Evolutionary conservation across 2,797 vertebrate species (phyloP).

Genomic region (Peromyscus nudipes): DNA sequence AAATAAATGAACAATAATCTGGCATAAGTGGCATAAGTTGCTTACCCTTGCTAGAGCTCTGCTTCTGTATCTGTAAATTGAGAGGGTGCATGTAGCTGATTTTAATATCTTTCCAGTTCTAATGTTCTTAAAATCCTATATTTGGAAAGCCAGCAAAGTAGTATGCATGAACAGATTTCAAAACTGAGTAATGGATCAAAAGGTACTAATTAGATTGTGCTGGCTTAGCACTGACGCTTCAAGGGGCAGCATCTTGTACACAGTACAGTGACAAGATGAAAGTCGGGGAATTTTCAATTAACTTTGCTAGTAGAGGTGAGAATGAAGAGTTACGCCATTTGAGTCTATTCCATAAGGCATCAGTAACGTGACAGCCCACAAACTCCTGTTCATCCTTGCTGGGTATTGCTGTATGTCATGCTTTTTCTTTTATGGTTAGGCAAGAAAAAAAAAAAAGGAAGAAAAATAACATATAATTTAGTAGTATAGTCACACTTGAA

Average conservation of each 20-base stretch:
- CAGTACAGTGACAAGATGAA: background rate
- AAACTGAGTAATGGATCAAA: background rate
- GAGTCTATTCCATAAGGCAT: background rate
- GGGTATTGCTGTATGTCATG: background rate
- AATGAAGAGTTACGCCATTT: background rate
- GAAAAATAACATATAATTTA: conserved; percentile 28
- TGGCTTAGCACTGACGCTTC: background rate
- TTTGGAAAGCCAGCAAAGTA: conserved; percentile 31
- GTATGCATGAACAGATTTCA: background rate
- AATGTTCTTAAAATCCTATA: conserved; percentile 21
- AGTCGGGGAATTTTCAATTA: background rate
- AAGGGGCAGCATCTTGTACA: background rate
- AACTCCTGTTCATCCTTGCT: background rate
- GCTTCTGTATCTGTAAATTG: background rate
- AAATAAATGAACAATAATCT: background rate
- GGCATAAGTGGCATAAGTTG: background rate
- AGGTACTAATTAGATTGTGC: background rate
- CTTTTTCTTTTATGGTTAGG: background rate
- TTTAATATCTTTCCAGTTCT: background rate
- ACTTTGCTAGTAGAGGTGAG: background rate
- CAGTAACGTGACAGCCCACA: background rate
- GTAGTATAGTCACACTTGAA: conserved; percentile 29
- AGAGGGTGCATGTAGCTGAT: background rate
- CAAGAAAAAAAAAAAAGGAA: background rate
- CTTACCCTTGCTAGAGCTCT: background rate